phyloP scores from a whole-genome alignment of 2,797 vertebrate species.

The Sebastes cheni region DNA sequence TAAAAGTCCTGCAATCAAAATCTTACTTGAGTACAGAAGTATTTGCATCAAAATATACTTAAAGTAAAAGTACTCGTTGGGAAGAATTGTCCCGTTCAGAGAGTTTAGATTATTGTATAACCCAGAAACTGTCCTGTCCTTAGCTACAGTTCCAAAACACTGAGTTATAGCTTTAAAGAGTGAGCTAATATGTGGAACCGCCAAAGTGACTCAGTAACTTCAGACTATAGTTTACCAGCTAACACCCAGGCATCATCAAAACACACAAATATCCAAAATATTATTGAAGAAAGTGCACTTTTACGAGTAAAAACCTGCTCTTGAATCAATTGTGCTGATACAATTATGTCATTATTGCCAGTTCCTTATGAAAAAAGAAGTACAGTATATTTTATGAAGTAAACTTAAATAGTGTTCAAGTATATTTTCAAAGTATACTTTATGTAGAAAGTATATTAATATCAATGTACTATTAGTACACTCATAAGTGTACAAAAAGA shows the following conservation, averaged over 20 bases:
- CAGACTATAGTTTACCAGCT: not conserved
- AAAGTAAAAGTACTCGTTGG: no score
- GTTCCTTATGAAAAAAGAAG: not conserved
- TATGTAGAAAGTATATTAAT: no score
- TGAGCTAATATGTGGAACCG: not conserved
- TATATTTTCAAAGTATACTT: no score
- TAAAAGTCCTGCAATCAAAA: no score
- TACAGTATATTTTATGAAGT: no score
- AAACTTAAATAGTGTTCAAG: no score
- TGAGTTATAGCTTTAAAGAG: not conserved
- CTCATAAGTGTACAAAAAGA: no score
- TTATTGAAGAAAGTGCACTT: not conserved
- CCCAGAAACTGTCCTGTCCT: not conserved
- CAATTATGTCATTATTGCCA: not conserved
- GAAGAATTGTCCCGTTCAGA: no score
- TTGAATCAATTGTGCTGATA: accelerated
- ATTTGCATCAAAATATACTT: no score
- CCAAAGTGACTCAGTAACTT: not conserved
- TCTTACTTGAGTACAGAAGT: no score
- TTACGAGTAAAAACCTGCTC: not conserved
- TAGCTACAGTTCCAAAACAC: not conserved
- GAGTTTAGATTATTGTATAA: no score
- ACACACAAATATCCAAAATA: not conserved
- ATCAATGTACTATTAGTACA: no score
- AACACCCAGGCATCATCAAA: not conserved